Evolutionary conservation across 1,140 invertebrate species (phyloP), one percentile per base, ranked within the genome.

Genomic region (Drosophila kepulauana): DNA sequence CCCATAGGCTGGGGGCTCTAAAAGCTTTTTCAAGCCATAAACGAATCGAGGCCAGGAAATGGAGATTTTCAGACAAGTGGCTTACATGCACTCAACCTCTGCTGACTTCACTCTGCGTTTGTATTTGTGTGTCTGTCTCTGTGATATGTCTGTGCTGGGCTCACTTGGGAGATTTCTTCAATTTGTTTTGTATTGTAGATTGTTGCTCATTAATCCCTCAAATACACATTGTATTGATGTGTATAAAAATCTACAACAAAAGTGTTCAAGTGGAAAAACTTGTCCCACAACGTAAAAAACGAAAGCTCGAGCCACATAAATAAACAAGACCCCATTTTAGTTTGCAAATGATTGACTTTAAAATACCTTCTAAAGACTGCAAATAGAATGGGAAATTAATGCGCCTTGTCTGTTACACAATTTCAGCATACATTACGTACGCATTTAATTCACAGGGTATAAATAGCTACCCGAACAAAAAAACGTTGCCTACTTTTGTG

Each of bases 141-240:
- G 57, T 49, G 61, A 25, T 25, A 25, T 74, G 48, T 58, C 66
- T 41, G 28, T 51, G 64, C 16, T 41, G 35, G n/a, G 35, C 54
- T 41, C 51, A 33, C 33, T 16, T 16, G 33, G 58, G 41, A 59
- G 59, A 51, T 63, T 70, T 76, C 74, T 89, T 81, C 88, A 89
- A 89, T 88, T 89, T 81, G 78, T 79, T 90, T 79, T 81, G 71
- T 85, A 79, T 85, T 81, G 59, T 73, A 70, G 69, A 90, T 90
- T 89, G 81, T 85, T 85, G 78, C 86, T 89, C 85, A 89, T 89
- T 89, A 89, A 89, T 89, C 81, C 86, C 78, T 72, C 78, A 85
- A 90, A 88, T 78, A 58, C 80, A 57, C 20, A 67, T 77, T 87
- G 75, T 75, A 87, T 88, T 79, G 72, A 88, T 88, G 79, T 84